Evolutionary conservation across 2,888 invertebrate species (phyloP).

Genomic region (Hyposoter didymator): DNA sequence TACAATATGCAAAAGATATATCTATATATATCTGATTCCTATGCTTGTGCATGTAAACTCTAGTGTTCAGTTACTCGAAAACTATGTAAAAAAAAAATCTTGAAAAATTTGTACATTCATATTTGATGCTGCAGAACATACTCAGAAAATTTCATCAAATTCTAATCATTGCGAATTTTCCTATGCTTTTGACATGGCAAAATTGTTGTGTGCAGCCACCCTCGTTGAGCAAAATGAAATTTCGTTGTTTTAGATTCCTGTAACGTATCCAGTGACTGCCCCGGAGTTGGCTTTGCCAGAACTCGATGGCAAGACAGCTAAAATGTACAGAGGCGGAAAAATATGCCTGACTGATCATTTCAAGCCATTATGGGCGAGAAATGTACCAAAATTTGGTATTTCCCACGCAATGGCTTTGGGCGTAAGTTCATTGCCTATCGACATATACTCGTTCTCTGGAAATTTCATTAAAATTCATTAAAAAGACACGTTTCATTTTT

Average conservation of each 20-base stretch:
- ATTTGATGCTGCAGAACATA: too few species aligned
- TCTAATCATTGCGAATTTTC: too few species aligned
- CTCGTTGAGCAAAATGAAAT: slow-evolving; percentile 16
- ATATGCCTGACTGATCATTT: slow-evolving; percentile 99
- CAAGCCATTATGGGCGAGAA: slow-evolving; percentile 99
- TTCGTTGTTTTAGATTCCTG: slow-evolving; percentile 91
- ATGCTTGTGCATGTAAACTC: too few species aligned
- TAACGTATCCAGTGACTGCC: slow-evolving; percentile 98
- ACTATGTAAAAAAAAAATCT: too few species aligned
- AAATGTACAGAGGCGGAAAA: slow-evolving; percentile 99
- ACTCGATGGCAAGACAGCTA: slow-evolving; percentile 97
- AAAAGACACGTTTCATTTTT: slow-evolving; percentile 53
- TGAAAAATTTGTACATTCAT: too few species aligned
- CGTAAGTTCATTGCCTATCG: slow-evolving; percentile 86
- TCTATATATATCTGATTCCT: too few species aligned
- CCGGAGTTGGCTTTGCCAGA: slow-evolving; percentile 98
- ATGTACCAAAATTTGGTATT: slow-evolving; percentile 99
- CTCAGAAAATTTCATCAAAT: too few species aligned
- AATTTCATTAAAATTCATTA: not conserved
- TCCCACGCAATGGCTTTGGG: slow-evolving; percentile 99
- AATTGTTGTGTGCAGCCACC: too few species aligned
- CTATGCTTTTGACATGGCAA: too few species aligned
- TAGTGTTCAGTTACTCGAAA: too few species aligned
- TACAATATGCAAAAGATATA: too few species aligned
- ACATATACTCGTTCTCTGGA: not conserved